Evolutionary conservation across 1,140 invertebrate species (phyloP).

Genomic region (Drosophila jambulina): DNA sequence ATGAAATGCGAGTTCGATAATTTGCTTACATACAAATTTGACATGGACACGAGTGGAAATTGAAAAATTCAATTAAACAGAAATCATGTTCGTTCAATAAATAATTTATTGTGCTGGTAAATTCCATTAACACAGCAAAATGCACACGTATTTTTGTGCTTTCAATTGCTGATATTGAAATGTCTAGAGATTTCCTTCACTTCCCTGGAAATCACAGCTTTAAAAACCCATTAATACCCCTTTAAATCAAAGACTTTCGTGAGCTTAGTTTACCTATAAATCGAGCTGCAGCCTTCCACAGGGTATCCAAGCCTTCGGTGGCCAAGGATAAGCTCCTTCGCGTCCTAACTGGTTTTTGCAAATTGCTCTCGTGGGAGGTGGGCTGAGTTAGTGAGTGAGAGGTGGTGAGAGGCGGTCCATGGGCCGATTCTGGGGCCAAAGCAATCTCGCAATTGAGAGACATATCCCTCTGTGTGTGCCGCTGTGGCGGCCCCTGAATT

Average conservation of each 20-base stretch:
- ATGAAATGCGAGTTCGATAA: not conserved
- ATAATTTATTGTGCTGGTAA: not conserved
- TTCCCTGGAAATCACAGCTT: not conserved
- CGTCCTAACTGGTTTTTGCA: slow-evolving; percentile 42
- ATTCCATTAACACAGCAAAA: too few species aligned
- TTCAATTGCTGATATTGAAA: not conserved
- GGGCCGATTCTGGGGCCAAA: slow-evolving; percentile 22
- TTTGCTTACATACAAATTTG: not conserved
- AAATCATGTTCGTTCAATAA: not conserved
- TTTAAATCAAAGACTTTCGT: not conserved
- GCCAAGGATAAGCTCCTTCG: slow-evolving; percentile 16
- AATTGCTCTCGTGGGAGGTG: slow-evolving; percentile 33
- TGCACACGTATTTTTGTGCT: too few species aligned
- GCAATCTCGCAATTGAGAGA: slow-evolving; percentile 46
- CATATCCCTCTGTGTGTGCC: slow-evolving; percentile 8
- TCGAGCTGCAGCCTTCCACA: not conserved
- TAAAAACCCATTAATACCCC: not conserved
- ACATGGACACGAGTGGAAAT: not conserved
- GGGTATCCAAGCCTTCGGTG: slow-evolving; percentile 22
- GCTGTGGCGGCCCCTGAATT: slow-evolving; percentile 40
- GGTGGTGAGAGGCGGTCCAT: slow-evolving; percentile 7
- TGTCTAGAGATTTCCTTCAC: not conserved
- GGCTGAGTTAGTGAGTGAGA: not conserved
- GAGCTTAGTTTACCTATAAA: slow-evolving; percentile 9
- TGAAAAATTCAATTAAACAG: not conserved